Evolutionary conservation across 2,888 invertebrate species (phyloP).

Genomic region (Noctua janthe): DNA sequence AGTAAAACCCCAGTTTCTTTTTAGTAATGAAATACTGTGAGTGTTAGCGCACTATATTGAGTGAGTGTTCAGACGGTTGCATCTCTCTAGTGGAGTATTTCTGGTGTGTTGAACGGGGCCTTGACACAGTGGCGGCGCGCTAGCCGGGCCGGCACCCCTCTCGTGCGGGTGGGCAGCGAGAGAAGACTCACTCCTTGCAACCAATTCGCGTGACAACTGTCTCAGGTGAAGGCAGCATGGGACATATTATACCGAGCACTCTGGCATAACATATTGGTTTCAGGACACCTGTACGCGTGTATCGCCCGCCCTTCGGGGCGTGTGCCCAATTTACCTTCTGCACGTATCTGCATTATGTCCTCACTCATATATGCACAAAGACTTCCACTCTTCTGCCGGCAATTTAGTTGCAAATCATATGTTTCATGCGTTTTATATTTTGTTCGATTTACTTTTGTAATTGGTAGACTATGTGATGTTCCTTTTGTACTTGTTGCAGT

Average conservation of each 20-base stretch:
- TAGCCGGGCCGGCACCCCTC: constrained; percentile 38
- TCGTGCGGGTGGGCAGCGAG: background rate
- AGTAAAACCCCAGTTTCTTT: background rate
- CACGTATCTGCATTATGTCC: background rate
- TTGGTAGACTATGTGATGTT: constrained; percentile 16
- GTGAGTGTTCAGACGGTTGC: constrained; percentile 33
- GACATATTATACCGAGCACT: background rate
- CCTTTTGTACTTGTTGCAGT: background rate
- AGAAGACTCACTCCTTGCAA: constrained; percentile 22
- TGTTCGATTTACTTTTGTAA: constrained; percentile 8
- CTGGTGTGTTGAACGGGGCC: constrained; percentile 65
- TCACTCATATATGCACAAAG: constrained; percentile 47
- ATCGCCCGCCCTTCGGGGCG: no score
- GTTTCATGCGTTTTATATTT: constrained; percentile 28
- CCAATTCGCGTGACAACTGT: background rate
- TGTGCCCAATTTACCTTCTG: constrained; percentile 14
- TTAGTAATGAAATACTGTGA: background rate
- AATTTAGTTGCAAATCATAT: constrained; percentile 61
- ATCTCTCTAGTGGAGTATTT: constrained; percentile 55
- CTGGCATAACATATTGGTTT: background rate
- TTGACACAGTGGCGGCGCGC: constrained; percentile 67
- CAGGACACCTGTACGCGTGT: background rate
- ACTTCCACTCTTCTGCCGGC: constrained; percentile 36
- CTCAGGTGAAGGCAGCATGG: background rate
- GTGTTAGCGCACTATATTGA: constrained; percentile 19